Conservation (phyloP, 1,140 invertebrate species). For the Drosophila sp. region DNA sequence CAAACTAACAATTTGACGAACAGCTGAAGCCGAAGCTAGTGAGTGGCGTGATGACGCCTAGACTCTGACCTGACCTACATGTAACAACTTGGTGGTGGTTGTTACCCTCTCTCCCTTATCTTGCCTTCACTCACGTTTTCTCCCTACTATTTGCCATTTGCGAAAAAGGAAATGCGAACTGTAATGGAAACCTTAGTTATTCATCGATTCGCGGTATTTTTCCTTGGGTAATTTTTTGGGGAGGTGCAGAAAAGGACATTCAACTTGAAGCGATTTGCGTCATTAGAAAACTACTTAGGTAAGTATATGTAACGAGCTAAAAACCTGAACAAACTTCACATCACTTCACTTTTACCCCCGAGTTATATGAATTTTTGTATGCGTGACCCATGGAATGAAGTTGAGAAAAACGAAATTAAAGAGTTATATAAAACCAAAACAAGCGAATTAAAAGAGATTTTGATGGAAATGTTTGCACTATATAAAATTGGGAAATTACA, state of each 20-base stretch:
- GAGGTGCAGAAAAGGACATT: constrained; percentile 51
- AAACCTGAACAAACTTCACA: constrained; percentile 40
- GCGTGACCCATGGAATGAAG: constrained; percentile 42
- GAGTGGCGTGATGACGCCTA: constrained; percentile 63
- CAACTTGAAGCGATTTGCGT: constrained; percentile 55
- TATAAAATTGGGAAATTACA: background rate
- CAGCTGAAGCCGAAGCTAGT: constrained; percentile 20
- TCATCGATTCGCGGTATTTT: constrained; percentile 51
- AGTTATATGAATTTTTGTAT: background rate
- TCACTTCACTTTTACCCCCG: background rate
- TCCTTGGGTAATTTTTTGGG: constrained; percentile 31
- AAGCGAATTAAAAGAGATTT: constrained; percentile 16
- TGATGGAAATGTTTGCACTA: background rate
- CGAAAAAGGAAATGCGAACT: constrained; percentile 37
- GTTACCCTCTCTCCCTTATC: constrained; percentile 14
- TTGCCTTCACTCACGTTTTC: background rate
- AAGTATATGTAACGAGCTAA: constrained; percentile 21
- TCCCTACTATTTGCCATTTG: constrained; percentile 35
- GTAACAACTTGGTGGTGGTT: constrained; percentile 41
- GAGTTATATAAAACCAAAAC: constrained; percentile 60
- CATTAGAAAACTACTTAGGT: constrained; percentile 31
- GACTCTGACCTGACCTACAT: constrained; percentile 56
- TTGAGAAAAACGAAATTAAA: constrained; percentile 38
- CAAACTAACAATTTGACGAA: background rate
- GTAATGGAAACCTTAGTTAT: constrained; percentile 56